Evolutionary conservation across 2,113 vertebrate species (phyloP).

Genomic region (Dromaius novaehollandiae): DNA sequence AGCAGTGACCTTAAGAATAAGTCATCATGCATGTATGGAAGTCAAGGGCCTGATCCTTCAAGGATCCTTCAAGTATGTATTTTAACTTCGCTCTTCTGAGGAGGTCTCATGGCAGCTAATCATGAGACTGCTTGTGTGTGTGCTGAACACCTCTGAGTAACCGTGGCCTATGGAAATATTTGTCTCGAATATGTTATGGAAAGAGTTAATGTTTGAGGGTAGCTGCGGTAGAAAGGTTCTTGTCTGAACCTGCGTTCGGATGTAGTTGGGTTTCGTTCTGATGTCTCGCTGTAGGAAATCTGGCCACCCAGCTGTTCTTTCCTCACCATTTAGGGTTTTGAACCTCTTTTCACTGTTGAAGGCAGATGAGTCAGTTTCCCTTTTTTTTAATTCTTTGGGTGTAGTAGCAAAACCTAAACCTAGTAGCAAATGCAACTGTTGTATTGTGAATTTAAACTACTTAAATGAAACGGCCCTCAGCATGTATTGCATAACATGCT

Average conservation of each 20-base stretch:
- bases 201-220: not conserved
- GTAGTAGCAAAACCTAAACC: not conserved
- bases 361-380: not conserved
- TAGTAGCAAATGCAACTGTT: not conserved
- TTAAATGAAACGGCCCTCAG: not conserved
- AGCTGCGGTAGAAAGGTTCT: not conserved
- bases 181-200: not conserved
- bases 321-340: accelerated
- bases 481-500: accelerated
- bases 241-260: not conserved
- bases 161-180: accelerated
- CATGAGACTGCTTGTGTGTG: not conserved
- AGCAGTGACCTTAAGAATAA: not conserved
- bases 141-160: not conserved
- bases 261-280: not conserved
- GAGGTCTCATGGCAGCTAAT: not conserved
- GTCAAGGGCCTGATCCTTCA: not conserved
- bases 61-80: not conserved
- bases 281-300: not conserved
- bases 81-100: not conserved
- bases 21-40: not conserved
- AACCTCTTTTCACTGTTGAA: not conserved
- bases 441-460: not conserved
- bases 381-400: not conserved
- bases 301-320: not conserved